A percentile compares a stretch with the other conserved stretches of the same genome.
These are phyloP conservation scores for Drosophila chauvacae DNA, from an alignment of 1,140 invertebrate genomes.

Conservation along the genomic window DNA sequence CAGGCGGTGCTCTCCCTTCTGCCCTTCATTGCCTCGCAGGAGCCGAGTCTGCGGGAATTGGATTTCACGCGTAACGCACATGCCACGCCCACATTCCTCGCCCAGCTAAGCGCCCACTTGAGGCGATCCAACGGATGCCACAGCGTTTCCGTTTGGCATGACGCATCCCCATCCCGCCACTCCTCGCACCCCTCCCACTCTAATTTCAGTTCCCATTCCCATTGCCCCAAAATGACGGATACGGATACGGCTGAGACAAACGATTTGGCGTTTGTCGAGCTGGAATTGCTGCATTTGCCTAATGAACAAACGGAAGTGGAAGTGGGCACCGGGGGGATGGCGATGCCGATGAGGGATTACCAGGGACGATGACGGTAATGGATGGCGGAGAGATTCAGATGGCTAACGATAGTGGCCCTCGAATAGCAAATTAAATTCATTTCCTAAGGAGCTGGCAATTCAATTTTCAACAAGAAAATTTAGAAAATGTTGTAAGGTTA, in stretches of 20 bases:
- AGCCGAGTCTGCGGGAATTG: constrained; percentile 60
- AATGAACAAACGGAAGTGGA: constrained; percentile 54
- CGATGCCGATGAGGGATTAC: constrained; percentile 26
- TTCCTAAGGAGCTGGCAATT: neutral
- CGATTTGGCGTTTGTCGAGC: constrained; percentile 69
- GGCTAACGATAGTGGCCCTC: constrained; percentile 1
- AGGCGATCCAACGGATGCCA: constrained; percentile 4
- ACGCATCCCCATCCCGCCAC: neutral
- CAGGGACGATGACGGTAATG: constrained; percentile 15
- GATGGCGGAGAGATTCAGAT: constrained; percentile 6
- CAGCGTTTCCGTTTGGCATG: constrained; percentile 51
- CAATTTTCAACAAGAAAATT: neutral
- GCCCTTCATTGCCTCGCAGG: constrained; percentile 56
- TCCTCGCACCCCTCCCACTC: constrained; percentile 16
- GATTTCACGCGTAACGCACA: constrained; percentile 74
- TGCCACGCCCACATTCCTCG: constrained; percentile 69
- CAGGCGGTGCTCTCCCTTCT: constrained; percentile 56
- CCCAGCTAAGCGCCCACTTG: constrained; percentile 44
- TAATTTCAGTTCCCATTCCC: constrained; percentile 7
- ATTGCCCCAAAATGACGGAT: constrained; percentile 25
- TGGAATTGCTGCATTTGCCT: constrained; percentile 62
- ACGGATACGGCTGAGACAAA: constrained; percentile 50
- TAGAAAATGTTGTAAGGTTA: neutral
- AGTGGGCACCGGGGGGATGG: constrained; percentile 28
- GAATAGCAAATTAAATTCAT: constrained; percentile 7